Evolutionary conservation across 2,797 vertebrate genomes (phyloP), one percentile per base, ranked within the genome.

Genomic region (Rhabdomys pumilio): DNA sequence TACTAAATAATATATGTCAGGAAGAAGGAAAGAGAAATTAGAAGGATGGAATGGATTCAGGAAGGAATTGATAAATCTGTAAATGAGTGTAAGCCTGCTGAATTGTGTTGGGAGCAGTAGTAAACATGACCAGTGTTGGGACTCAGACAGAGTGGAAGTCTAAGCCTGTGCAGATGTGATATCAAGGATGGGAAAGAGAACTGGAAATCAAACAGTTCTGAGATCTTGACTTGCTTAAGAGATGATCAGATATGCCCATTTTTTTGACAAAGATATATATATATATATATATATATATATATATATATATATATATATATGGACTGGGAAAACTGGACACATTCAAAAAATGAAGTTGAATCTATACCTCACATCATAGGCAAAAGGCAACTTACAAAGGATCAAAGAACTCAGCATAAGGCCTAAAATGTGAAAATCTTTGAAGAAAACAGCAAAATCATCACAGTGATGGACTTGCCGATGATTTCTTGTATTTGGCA

Each of bases 21-120:
- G 10, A 75, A 83, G 89, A 93, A 87, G 91, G 19, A 90, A 89
- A 57, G 55, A 83, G 57, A 95, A 92, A 61, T 91, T 88, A 65
- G 63, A 90, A 90, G 41, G 53, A 67, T 94, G 3, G 72, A 91
- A 34, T 69, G 65, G 19, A 50, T 63, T 22, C 31, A 84, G 82
- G 63, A 86, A 92, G 50, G 77, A 81, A 53, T 14, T 61, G 34
- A 15, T 75, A n/a, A 77, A 44, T 13, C 7, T 44, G 0, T 38
- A 73, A 75, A 31, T 80, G 86, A 89, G 53, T 77, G n/a, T 41
- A 50, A 86, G 53, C 20, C 11, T 93, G 1, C 26, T n/a, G 67
- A 15, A 83, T 6, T 26, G 12, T 29, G 1, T 26, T 61, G 85
- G 82, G 22, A 53, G 2, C 7, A 13, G 19, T 15, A 80, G 38